Percentiles rank a stretch among this genome's conserved stretches.
These are phyloP conservation scores for Hydriomena furcata DNA, from an alignment of 2,888 invertebrate species.

Conservation along the genomic window DNA sequence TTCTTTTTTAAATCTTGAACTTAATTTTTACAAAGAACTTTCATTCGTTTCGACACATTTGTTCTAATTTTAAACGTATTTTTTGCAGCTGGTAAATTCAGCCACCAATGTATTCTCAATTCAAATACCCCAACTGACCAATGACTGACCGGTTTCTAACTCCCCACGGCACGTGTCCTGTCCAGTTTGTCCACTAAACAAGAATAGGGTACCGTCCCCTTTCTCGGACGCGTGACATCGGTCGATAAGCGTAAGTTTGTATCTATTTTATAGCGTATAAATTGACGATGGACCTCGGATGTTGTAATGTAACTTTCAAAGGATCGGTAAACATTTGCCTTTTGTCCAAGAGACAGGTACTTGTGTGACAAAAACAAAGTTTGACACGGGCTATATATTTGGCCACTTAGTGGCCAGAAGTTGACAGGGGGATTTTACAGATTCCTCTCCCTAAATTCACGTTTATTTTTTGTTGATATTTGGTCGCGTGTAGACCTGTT, in stretches of 20 bases:
- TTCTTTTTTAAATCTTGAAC: neutral
- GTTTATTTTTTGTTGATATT: constrained; percentile 56
- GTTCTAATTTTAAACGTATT: constrained; percentile 35
- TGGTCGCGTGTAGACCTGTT: constrained; percentile 70
- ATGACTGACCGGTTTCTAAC: constrained; percentile 69
- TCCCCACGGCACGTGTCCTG: constrained; percentile 58
- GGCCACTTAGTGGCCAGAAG: constrained; percentile 72
- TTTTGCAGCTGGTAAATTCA: constrained; percentile 63
- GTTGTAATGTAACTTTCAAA: constrained; percentile 55
- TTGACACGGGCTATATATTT: constrained; percentile 72
- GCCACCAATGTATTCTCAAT: constrained; percentile 34
- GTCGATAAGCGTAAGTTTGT: constrained; percentile 40
- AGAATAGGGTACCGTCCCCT: constrained; percentile 40
- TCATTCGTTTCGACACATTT: no score
- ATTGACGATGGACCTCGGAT: constrained; percentile 75
- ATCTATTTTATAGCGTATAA: constrained; percentile 60
- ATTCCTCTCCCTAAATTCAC: constrained; percentile 71
- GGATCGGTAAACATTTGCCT: constrained; percentile 64
- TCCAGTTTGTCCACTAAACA: constrained; percentile 47
- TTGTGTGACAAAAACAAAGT: constrained; percentile 58
- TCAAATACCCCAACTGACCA: constrained; percentile 62
- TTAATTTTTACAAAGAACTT: neutral
- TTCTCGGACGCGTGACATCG: constrained; percentile 43
- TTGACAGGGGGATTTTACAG: constrained; percentile 61
- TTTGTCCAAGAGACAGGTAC: constrained; percentile 71